Percentiles rank a stretch among this genome's conserved stretches.
These are phyloP conservation scores for Synaphobranchus kaupii DNA, from an alignment of 2,797 vertebrate species.

Conservation along the genomic window DNA sequence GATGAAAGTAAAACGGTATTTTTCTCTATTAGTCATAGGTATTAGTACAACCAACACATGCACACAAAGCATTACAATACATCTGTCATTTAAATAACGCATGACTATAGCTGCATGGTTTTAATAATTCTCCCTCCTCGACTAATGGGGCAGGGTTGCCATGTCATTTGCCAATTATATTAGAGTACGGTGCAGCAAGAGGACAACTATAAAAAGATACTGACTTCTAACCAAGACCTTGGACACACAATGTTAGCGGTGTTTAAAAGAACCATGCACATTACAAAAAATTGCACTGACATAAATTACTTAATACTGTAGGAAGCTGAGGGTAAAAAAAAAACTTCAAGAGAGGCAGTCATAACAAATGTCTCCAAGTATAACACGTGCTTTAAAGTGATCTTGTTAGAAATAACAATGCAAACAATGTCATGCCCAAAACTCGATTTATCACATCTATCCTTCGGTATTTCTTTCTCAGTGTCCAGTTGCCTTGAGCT, in stretches of 20 bases:
- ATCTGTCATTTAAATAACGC: neutral
- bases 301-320: neutral
- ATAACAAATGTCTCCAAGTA: neutral
- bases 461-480: neutral
- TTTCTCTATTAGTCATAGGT: neutral
- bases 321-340: neutral
- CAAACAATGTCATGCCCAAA: neutral
- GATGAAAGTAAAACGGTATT: neutral
- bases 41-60: neutral
- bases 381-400: neutral
- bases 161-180: neutral
- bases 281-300: neutral
- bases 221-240: neutral
- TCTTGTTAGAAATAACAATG: neutral
- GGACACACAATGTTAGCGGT: neutral
- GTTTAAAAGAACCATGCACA: neutral
- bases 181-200: neutral
- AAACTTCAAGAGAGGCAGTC: conserved; percentile 1
- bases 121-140: neutral
- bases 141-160: neutral
- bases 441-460: neutral
- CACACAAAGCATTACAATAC: neutral
- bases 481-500: neutral
- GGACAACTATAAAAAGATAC: neutral
- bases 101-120: neutral